Base-by-base conservation (phyloP, 2,113 vertebrate genomes). In the Speoplatyrhinus poulsoni region DNA sequence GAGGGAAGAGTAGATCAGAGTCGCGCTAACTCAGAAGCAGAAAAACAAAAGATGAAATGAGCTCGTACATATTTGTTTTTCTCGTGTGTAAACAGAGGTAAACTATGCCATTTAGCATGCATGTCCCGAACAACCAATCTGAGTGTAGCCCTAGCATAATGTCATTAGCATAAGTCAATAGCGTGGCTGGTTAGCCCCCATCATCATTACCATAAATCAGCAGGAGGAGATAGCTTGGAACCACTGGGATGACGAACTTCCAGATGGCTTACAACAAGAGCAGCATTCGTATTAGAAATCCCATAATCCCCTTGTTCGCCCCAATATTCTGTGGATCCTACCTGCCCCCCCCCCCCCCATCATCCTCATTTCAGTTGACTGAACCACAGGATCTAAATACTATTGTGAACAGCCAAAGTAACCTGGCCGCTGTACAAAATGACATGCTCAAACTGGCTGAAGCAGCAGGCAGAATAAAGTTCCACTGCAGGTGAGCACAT, bases 211-310 rank as follows among this genome's bases (percentile, higher is more conserved):
- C 75, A 65, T 72, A 60, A 10, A 16, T 54, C 63, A 67, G 15
- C 41, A 26, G 61, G 15, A 49, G 50, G 58, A 10, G 67, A 73
- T 58, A 70, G 53, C 64, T 67, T 72, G 46, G 12, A 10, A 61
- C 6, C 66, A 81, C 79, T 81, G 60, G 81, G 36, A 46, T 12
- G 64, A 71, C 63, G 26, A 62, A 61, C 62, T 74, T 56, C 61
- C 86, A 88, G 84, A 86, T 88, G 80, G 84, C 64, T 46, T 41
- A 2, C 60, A 68, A 63, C 66, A 60, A 56, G 59, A 59, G 62
- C 53, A 69, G 64, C 75, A 69, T 78, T 71, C 70, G 65, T 49
- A 19, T 54, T 61, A 63, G 62, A 75, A 68, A 79, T 73, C 68
- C 72, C 67, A 72, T 75, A 68, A 79, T 73, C 68, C 72, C 67